These are phyloP conservation scores for Orchestia grillus DNA, from an alignment of 1,140 invertebrate genomes.

Conservation along the genomic window DNA sequence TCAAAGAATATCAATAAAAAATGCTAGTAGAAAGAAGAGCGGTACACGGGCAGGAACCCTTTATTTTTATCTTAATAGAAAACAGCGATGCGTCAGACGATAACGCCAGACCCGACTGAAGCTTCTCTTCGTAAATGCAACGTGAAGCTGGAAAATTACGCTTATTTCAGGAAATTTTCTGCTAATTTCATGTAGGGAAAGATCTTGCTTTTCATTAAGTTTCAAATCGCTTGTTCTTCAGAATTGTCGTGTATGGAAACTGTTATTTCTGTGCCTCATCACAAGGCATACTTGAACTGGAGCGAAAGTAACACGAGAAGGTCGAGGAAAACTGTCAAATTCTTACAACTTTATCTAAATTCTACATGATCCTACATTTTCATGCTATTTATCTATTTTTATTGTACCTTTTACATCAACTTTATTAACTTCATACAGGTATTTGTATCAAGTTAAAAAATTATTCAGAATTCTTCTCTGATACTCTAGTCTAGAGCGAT, in stretches of 20 bases:
- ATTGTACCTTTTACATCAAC: not conserved
- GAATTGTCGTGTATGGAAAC: not conserved
- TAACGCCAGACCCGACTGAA: not conserved
- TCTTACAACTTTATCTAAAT: not conserved
- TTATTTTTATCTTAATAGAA: conserved; percentile 41
- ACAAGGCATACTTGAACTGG: not conserved
- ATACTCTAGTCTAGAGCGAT: not conserved
- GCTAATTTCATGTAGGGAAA: not conserved
- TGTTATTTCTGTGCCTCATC: not conserved
- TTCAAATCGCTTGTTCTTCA: not conserved
- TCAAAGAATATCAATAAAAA: conserved; percentile 2
- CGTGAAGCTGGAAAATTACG: not conserved
- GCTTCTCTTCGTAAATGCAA: not conserved
- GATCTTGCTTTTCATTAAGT: not conserved
- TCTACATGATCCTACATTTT: not conserved
- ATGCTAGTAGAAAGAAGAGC: not conserved
- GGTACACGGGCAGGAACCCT: conserved; percentile 23
- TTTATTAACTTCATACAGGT: not conserved
- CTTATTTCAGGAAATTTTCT: not conserved
- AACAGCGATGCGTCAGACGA: not conserved
- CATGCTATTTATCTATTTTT: not conserved
- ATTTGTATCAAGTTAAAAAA: not conserved
- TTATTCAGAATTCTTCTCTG: not conserved
- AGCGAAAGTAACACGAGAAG: not conserved
- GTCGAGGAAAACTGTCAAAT: not conserved